Evolutionary conservation across 2,113 vertebrate species (phyloP), one percentile per base, ranked within the genome.

Genomic region (Guaruba guarouba): DNA sequence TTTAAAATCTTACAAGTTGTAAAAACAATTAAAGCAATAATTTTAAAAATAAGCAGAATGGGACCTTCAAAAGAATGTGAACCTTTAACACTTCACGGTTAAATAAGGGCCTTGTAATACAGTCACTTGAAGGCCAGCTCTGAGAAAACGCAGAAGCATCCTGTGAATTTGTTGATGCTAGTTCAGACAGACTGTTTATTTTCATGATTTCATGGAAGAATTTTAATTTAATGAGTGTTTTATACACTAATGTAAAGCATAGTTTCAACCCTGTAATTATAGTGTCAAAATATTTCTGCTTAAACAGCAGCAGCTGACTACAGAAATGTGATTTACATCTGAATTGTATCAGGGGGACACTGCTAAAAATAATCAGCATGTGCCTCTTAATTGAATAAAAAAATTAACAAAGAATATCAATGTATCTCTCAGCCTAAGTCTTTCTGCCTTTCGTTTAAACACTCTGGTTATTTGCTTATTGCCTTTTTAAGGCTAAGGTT

Each of bases 221-320:
- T 99, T 99, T 99, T 98, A 99, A 99, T 99, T 99, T 99, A 99
- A 98, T 98, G 98, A 98, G 98, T 98, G 98, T 98, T 98, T 99
- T 99, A 94, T 98, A 98, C 98, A 98, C 98, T 98, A 98, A 98
- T 99, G 98, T 99, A 99, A 99, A 98, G 98, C 98, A 99, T 98
- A 97, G 97, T 97, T 98, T 96, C 85, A 98, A 97, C 96, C 98
- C 97, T 98, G 82, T 98, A 99, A 99, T 99, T 99, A 99, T 98
- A 96, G 98, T 98, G 99, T 99, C 99, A 99, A 98, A 98, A 98
- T 98, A 98, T 98, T 98, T 98, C 98, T 98, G 96, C 98, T 98
- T 98, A 99, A 97, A 98, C 98, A 97, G 98, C 98, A 98, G 98
- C 97, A 96, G 98, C 98, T 97, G 96, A 97, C 97, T 96, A 96